These are phyloP conservation scores for Elachura formosa DNA, from an alignment of 2,113 vertebrate species.

Conservation along the genomic window DNA sequence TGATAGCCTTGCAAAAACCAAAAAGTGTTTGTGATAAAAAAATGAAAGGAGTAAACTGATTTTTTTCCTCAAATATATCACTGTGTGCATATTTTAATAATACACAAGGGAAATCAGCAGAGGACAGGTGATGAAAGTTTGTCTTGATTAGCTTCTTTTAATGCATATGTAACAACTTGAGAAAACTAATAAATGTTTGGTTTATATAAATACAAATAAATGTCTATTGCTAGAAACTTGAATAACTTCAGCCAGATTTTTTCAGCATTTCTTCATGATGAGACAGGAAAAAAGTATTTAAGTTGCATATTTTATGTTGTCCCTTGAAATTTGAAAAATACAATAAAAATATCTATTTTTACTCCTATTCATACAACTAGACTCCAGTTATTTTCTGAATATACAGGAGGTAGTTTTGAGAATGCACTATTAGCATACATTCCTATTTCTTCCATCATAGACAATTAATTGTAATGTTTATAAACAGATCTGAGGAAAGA, in stretches of 20 bases:
- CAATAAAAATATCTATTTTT: neutral
- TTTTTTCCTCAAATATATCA: neutral
- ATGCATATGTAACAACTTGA: neutral
- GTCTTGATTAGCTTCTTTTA: neutral
- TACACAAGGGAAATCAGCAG: neutral
- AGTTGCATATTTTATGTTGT: neutral
- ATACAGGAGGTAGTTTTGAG: neutral
- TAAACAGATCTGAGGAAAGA: neutral
- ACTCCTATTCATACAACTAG: neutral
- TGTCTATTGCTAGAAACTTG: neutral
- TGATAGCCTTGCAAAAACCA: neutral
- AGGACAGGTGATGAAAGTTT: neutral
- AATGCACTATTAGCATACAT: neutral
- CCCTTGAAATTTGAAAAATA: neutral
- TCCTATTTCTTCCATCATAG: neutral
- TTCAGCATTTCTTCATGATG: neutral
- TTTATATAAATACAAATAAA: no score
- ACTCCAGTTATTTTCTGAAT: neutral
- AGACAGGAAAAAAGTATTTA: neutral
- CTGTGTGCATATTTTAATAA: neutral
- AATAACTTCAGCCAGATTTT: neutral
- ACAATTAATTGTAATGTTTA: neutral
- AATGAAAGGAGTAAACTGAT: neutral
- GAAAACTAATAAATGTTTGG: neutral
- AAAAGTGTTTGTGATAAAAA: neutral